phyloP scores from a whole-genome alignment of 2,888 invertebrate species.

The Reticulitermes lucifugus region DNA sequence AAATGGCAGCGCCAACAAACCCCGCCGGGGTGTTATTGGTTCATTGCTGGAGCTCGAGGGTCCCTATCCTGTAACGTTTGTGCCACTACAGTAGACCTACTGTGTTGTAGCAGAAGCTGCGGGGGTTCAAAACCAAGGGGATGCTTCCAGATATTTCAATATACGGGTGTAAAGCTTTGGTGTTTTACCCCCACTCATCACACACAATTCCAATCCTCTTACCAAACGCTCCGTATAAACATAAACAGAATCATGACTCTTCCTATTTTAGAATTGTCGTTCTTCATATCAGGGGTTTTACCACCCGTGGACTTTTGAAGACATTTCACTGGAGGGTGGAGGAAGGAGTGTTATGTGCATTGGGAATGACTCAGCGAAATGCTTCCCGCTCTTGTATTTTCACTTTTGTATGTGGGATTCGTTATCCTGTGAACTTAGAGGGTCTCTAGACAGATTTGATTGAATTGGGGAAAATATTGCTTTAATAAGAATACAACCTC shows the following conservation, averaged over 20 bases:
- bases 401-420: not conserved
- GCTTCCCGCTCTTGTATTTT: not conserved
- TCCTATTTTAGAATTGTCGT: slow-evolving; percentile 17
- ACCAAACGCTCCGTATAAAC: not conserved
- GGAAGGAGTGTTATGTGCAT: not conserved
- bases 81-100: not conserved
- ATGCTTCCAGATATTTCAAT: slow-evolving; percentile 30
- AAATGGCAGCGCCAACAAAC: slow-evolving; percentile 45
- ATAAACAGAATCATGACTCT: slow-evolving; percentile 6
- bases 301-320: slow-evolving; percentile 31
- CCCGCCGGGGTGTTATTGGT: slow-evolving; percentile 45
- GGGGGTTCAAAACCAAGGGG: slow-evolving; percentile 24
- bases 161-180: not conserved
- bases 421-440: slow-evolving; percentile 3
- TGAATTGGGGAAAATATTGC: not conserved
- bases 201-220: not conserved
- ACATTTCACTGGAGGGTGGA: not conserved
- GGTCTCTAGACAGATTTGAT: slow-evolving; percentile 12
- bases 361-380: slow-evolving; percentile 19
- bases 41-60: not conserved
- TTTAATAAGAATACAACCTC: slow-evolving; percentile 3
- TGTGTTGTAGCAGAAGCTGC: not conserved
- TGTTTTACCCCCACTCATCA: not conserved
- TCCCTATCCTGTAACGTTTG: not conserved
- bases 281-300: slow-evolving; percentile 9